These are phyloP conservation scores for Druon quercuslanigerum DNA, from an alignment of 1,140 invertebrate species.

Conservation along the genomic window DNA sequence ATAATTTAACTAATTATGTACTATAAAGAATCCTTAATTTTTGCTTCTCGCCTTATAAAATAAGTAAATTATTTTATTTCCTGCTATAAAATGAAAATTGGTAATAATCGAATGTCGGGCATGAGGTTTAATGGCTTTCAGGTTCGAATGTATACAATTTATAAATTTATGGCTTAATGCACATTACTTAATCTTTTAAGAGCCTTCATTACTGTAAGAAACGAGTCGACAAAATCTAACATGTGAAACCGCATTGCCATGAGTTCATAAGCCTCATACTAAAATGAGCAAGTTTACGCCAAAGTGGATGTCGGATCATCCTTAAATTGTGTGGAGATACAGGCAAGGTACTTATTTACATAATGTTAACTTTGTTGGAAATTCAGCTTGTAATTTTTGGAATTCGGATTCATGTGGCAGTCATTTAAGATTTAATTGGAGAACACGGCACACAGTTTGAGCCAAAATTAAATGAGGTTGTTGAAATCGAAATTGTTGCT, in stretches of 20 bases:
- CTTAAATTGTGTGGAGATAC: not conserved
- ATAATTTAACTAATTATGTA: too few relatives aligned
- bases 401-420: not conserved
- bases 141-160: too few relatives aligned
- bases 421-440: not conserved
- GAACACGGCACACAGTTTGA: not conserved
- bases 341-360: slow-evolving; percentile 7
- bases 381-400: not conserved
- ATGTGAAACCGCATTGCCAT: not conserved
- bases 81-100: too few relatives aligned
- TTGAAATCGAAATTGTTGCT: not conserved
- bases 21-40: too few relatives aligned
- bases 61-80: too few relatives aligned
- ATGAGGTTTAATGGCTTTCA: too few relatives aligned
- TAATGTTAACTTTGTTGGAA: not conserved
- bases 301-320: not conserved
- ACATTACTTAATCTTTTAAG: slow-evolving; percentile 1
- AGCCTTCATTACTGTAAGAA: not conserved
- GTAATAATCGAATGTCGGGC: too few relatives aligned
- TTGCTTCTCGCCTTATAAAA: too few relatives aligned
- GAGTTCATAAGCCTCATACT: not conserved
- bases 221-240: not conserved
- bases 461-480: not conserved
- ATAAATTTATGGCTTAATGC: not conserved
- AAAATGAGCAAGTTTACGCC: not conserved